A percentile compares a stretch with the other conserved stretches of the same genome.
Evolutionary conservation across 2,888 invertebrate genomes (phyloP).

Genomic region (Lasioglossum pauxillum): DNA sequence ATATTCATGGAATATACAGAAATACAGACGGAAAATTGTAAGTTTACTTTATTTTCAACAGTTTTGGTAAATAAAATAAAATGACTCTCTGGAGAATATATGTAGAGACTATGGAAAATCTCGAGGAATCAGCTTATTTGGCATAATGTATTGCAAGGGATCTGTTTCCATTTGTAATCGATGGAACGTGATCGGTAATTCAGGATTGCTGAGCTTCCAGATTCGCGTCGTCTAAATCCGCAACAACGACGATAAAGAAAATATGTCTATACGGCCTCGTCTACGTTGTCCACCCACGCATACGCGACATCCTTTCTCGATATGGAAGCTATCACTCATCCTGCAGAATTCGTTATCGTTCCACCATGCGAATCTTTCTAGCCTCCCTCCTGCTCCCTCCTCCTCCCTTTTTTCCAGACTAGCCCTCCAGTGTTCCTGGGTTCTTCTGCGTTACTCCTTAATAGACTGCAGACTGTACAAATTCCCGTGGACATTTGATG

Average conservation of each 20-base stretch:
- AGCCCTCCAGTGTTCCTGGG: slow-evolving; percentile 33
- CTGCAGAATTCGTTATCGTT: slow-evolving; percentile 71
- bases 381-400: slow-evolving; percentile 31
- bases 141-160: not conserved
- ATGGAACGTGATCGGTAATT: not conserved
- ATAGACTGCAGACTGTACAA: not conserved
- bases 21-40: too few relatives aligned
- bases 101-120: too few relatives aligned
- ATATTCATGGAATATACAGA: too few relatives aligned
- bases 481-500: not conserved
- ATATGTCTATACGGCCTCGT: slow-evolving; percentile 53
- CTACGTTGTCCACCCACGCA: slow-evolving; percentile 69
- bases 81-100: too few relatives aligned
- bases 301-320: slow-evolving; percentile 78
- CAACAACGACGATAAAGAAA: slow-evolving; percentile 44
- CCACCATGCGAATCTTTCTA: slow-evolving; percentile 45
- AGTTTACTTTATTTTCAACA: too few relatives aligned
- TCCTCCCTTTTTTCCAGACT: slow-evolving; percentile 25
- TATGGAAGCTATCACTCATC: slow-evolving; percentile 81
- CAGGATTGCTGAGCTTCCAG: slow-evolving; percentile 10
- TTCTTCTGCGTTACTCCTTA: not conserved
- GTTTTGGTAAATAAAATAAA: too few relatives aligned
- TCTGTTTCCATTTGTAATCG: not conserved
- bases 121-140: not conserved
- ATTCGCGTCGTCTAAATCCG: slow-evolving; percentile 38